Base-by-base conservation (phyloP, 2,113 vertebrate species). In the Chionomys nivalis region DNA sequence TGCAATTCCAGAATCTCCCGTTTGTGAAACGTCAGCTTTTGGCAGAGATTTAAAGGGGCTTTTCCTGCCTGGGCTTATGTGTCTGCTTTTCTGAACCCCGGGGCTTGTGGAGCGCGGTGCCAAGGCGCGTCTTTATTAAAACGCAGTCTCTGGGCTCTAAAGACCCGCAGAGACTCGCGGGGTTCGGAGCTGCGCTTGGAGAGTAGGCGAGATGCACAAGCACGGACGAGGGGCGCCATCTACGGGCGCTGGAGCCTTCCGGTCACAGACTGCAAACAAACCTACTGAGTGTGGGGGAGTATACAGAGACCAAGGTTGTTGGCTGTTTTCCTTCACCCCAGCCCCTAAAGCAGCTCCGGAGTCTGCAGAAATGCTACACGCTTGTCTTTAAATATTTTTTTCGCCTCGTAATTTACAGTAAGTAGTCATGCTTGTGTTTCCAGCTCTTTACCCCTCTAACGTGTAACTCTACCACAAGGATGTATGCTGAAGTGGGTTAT, bases 151-250 rank as follows among this genome's bases (percentile, higher is more conserved):
- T 4, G 16, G 61, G 94, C 78, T 81, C 72, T 0, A 3, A 42
- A 0, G 72, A 47, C 58, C 90, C 0, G 65, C 36, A 73, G 52
- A 90, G 86, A 61, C 10, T 17, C 86, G 12, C 88, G 0, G 70
- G 78, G 61, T 87, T 87, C 42, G 19, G 4, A 52, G 95, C 75
- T 4, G 61, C 2, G 8, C 61, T 78, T 1, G 19, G 58, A 78
- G 91, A 82, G 36, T n/a, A 85, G 0, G 78, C 36, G n/a, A n/a
- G 65, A 2, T 19, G 19, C 76, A 36, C 87, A 97, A 93, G 63
- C 1, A 90, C 83, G 97, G 98, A 47, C 61, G 7, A 2, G 4
- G 9, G 91, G 96, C 97, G 98, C 98, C 98, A 98, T 96, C 98
- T 98, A 97, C 91, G 89, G 98, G 93, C 28, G 0, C 0, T 0